Evolutionary conservation across 2,888 invertebrate genomes (phyloP).

Genomic region (Ctena decussata): DNA sequence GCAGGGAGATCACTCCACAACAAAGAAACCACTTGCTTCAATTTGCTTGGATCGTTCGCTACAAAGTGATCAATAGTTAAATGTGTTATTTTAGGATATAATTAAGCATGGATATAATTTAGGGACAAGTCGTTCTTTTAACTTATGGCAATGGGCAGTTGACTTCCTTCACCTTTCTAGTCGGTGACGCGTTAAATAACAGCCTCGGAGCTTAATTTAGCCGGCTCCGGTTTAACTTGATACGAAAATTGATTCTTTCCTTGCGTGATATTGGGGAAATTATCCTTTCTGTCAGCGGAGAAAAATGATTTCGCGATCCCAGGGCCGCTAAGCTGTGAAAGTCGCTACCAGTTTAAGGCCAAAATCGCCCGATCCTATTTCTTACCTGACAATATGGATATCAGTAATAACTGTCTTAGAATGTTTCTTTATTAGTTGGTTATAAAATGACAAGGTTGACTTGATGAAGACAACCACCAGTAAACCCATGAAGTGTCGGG

Average conservation of each 20-base stretch:
- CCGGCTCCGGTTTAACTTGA: background rate
- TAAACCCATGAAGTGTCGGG: no score
- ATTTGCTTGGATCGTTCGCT: slow-evolving; percentile 57
- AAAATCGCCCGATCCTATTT: background rate
- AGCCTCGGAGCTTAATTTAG: slow-evolving; percentile 5
- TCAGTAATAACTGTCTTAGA: background rate
- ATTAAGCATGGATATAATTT: slow-evolving; percentile 57
- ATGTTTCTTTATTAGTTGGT: background rate
- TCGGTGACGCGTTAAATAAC: slow-evolving; percentile 8
- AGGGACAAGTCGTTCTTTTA: slow-evolving; percentile 41
- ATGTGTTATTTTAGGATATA: slow-evolving; percentile 70
- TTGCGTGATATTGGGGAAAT: slow-evolving; percentile 12
- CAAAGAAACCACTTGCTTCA: slow-evolving; percentile 51
- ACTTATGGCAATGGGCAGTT: slow-evolving; percentile 40
- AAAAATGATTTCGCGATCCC: slow-evolving; percentile 60
- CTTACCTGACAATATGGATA: background rate
- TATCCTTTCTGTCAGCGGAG: slow-evolving; percentile 26
- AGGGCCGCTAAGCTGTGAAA: slow-evolving; percentile 4
- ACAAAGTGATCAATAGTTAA: slow-evolving; percentile 52
- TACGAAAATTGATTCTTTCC: slow-evolving; percentile 13
- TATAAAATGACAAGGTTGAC: no score
- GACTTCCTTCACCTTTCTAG: slow-evolving; percentile 56
- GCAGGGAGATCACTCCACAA: background rate
- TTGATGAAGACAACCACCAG: no score
- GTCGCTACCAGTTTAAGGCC: slow-evolving; percentile 2